phyloP scores from a whole-genome alignment of 2,113 vertebrate species.

The Podarcis cretensis region DNA sequence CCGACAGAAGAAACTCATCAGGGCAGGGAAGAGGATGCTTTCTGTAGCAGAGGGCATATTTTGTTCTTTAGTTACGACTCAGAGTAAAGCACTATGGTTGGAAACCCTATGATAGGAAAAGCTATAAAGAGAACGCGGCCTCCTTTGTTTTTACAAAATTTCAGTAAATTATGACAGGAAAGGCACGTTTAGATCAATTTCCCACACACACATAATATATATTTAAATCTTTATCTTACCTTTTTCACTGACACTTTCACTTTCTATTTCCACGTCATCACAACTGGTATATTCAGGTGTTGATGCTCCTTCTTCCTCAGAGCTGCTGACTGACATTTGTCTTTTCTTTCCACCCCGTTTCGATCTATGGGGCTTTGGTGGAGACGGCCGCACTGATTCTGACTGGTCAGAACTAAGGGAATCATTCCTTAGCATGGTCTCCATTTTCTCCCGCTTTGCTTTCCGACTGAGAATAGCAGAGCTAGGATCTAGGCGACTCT shows the following conservation, averaged over 20 bases:
- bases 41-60: too few relatives aligned
- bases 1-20: not conserved
- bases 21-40: not conserved
- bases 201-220: conserved; percentile 56
- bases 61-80: not conserved
- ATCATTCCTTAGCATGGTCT: conserved; percentile 94
- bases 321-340: conserved; percentile 99
- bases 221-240: conserved; percentile 77
- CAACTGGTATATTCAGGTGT: conserved; percentile 99
- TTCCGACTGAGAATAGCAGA: conserved; percentile 81
- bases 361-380: conserved; percentile 91
- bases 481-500: conserved; percentile 86
- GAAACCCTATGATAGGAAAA: not conserved
- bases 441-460: conserved; percentile 90
- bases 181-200: conserved; percentile 1
- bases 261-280: conserved; percentile 98
- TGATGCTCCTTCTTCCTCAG: conserved; percentile 97
- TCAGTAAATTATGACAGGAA: not conserved
- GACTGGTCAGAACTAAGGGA: conserved; percentile 98
- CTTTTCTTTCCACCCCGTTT: conserved; percentile 92
- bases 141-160: not conserved
- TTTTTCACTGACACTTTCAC: conserved; percentile 96
- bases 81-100: not conserved
- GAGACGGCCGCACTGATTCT: conserved; percentile 93
- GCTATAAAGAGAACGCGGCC: not conserved